Evolutionary conservation across 1,140 invertebrate genomes (phyloP).

Genomic region (Hydropsyche tenuis): DNA sequence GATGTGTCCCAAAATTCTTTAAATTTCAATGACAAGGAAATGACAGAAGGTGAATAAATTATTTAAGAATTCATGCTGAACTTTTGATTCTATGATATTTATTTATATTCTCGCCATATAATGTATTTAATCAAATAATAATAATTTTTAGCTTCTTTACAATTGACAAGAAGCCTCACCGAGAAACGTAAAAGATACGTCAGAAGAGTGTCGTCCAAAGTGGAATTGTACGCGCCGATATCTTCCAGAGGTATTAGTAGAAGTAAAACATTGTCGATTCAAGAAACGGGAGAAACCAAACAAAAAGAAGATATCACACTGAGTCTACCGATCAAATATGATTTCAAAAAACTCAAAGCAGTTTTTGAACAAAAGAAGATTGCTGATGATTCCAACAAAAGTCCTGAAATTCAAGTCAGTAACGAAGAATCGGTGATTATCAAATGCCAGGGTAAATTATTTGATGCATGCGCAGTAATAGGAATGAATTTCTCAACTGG

Average conservation of each 20-base stretch:
- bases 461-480: constrained; percentile 71
- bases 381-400: neutral
- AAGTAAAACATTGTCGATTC: neutral
- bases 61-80: constrained; percentile 37
- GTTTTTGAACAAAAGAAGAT: constrained; percentile 7
- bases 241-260: constrained; percentile 49
- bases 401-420: neutral
- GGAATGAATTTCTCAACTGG: constrained; percentile 67
- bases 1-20: neutral
- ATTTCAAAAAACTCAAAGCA: constrained; percentile 25
- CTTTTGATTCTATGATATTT: neutral
- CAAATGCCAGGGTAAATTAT: constrained; percentile 58
- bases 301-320: neutral
- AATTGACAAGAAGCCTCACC: constrained; percentile 61
- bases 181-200: constrained; percentile 70
- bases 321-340: constrained; percentile 10
- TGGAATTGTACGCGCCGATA: constrained; percentile 54
- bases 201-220: constrained; percentile 61
- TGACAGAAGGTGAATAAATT: constrained; percentile 53
- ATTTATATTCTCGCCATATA: neutral
- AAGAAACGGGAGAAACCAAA: no score
- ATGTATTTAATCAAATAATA: neutral
- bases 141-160: constrained; percentile 57
- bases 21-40: constrained; percentile 32
- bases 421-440: neutral